phyloP scores from a whole-genome alignment of 1,140 invertebrate species.

The Campodea augens region DNA sequence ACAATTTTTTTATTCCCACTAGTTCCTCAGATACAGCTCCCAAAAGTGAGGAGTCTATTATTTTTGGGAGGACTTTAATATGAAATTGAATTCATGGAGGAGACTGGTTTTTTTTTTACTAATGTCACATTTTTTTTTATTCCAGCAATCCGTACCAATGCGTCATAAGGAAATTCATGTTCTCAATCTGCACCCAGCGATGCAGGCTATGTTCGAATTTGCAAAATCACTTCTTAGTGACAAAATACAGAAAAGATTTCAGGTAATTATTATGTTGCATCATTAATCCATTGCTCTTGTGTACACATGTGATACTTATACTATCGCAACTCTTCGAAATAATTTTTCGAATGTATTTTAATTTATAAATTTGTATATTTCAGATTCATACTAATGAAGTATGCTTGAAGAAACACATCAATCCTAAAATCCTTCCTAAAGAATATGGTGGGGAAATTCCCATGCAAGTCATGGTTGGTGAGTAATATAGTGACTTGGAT shows the following conservation, averaged over 20 bases:
- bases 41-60: no score
- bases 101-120: no score
- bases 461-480: constrained; percentile 49
- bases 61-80: no score
- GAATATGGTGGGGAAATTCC: constrained; percentile 67
- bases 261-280: constrained; percentile 31
- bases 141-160: constrained; percentile 67
- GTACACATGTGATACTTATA: not conserved
- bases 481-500: constrained; percentile 5
- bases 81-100: no score
- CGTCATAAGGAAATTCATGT: constrained; percentile 68
- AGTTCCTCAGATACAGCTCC: no score
- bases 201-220: constrained; percentile 57
- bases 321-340: not conserved
- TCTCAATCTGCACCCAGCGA: constrained; percentile 55
- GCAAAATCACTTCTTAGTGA: constrained; percentile 53
- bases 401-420: constrained; percentile 43
- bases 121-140: constrained; percentile 12
- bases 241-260: constrained; percentile 53
- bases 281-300: constrained; percentile 3
- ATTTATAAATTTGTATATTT: constrained; percentile 13
- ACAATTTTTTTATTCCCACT: no score
- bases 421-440: constrained; percentile 54
- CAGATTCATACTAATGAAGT: constrained; percentile 50
- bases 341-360: constrained; percentile 1